Conservation (phyloP, 2,797 vertebrate genomes). For the Eulemur rubriventer region DNA sequence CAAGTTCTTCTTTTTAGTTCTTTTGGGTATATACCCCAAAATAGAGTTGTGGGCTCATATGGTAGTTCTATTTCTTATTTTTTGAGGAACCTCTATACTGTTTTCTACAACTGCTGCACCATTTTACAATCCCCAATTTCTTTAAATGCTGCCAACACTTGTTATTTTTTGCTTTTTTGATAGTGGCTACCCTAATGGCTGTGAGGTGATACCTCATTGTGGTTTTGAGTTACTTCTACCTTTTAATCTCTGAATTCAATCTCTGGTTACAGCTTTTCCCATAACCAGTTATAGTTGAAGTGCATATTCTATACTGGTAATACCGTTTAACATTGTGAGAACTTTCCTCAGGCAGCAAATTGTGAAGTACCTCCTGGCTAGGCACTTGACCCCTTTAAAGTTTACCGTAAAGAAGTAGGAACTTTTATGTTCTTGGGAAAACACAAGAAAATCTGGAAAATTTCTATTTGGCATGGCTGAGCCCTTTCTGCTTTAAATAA, state of each 20-base stretch:
- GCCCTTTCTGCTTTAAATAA: background rate
- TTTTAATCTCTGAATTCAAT: background rate
- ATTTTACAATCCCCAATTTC: background rate
- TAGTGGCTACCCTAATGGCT: background rate
- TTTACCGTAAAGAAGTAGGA: constrained; percentile 1
- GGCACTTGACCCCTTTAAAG: background rate
- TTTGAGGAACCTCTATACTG: too few species aligned
- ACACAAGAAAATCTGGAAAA: background rate
- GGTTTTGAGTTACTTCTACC: background rate
- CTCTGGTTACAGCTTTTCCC: background rate
- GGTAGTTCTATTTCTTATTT: background rate
- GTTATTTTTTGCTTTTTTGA: background rate
- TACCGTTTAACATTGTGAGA: background rate
- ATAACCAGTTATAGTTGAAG: background rate
- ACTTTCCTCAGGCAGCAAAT: background rate
- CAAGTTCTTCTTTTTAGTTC: background rate
- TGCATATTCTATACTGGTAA: background rate
- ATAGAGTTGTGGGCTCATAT: background rate
- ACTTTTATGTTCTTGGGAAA: background rate
- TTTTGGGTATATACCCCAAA: background rate
- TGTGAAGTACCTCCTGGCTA: background rate
- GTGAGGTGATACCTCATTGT: background rate
- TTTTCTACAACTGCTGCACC: background rate
- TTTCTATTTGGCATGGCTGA: background rate
- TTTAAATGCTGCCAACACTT: background rate